Conservation (phyloP, 2,888 invertebrate genomes). For the Tuta absoluta region DNA sequence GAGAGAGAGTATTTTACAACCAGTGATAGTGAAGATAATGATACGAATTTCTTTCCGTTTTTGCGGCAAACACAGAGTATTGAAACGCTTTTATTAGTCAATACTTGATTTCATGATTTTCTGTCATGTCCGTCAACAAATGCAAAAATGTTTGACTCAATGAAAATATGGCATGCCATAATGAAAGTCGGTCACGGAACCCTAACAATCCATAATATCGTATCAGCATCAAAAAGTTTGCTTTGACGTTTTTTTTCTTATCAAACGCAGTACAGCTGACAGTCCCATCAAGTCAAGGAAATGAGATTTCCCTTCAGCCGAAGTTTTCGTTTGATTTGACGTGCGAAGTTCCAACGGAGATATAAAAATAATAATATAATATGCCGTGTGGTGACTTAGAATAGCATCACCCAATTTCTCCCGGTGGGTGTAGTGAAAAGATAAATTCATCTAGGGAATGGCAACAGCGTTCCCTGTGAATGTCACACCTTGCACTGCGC, state of each 20-base stretch:
- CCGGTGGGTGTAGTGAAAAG: too few relatives aligned
- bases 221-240: constrained; percentile 11
- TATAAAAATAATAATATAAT: too few relatives aligned
- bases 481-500: too few relatives aligned
- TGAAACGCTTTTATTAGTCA: too few relatives aligned
- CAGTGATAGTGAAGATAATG: too few relatives aligned
- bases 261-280: constrained; percentile 34
- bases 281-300: constrained; percentile 42
- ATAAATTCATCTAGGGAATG: too few relatives aligned
- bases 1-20: too few relatives aligned
- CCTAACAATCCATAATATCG: background rate
- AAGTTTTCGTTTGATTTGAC: background rate
- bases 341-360: background rate
- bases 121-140: background rate
- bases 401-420: too few relatives aligned
- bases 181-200: constrained; percentile 13
- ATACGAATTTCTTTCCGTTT: too few relatives aligned
- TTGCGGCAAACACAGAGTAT: too few relatives aligned
- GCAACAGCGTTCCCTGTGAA: too few relatives aligned
- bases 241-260: constrained; percentile 20
- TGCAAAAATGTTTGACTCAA: background rate
- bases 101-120: background rate
- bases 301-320: constrained; percentile 36
- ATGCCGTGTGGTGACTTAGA: too few relatives aligned
- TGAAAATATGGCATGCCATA: background rate